These are phyloP conservation scores for Toxotes jaculatrix DNA, from an alignment of 2,113 vertebrate species.

Conservation along the genomic window DNA sequence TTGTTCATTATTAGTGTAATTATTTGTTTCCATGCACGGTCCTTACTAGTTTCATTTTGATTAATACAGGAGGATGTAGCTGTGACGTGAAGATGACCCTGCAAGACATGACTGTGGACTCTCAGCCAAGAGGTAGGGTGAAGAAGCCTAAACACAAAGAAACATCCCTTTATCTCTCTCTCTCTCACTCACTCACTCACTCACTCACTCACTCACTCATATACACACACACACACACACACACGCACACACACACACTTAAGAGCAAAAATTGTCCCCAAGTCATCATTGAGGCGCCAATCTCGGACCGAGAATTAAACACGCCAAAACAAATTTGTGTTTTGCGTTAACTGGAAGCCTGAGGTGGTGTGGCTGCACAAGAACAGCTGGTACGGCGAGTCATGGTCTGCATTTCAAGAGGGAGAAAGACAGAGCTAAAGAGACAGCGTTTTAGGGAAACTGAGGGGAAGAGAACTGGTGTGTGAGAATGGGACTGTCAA, in stretches of 20 bases:
- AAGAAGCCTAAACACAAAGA: not conserved
- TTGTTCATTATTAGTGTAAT: not conserved
- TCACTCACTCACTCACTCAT: not conserved
- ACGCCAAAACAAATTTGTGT: conserved; percentile 41
- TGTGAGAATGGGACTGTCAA: conserved; percentile 5
- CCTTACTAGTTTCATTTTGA: not conserved
- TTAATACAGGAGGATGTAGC: conserved; percentile 6
- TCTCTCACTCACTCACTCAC: not conserved
- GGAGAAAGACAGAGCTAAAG: not conserved
- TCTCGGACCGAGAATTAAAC: conserved; percentile 8
- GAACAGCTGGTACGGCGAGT: conserved; percentile 30
- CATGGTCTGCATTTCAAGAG: conserved; percentile 19
- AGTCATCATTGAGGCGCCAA: conserved; percentile 13
- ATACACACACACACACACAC: not conserved
- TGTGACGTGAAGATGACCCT: not conserved
- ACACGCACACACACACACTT: not conserved
- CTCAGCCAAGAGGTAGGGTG: conserved; percentile 13
- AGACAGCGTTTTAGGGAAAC: not conserved
- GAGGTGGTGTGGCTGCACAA: not conserved
- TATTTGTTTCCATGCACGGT: not conserved
- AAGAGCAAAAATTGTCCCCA: not conserved
- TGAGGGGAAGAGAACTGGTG: not conserved
- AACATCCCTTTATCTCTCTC: not conserved
- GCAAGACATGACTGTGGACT: not conserved
- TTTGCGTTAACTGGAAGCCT: conserved; percentile 14